Evolutionary conservation across 2,113 vertebrate species (phyloP).

Genomic region (Pterophyllum scalare): DNA sequence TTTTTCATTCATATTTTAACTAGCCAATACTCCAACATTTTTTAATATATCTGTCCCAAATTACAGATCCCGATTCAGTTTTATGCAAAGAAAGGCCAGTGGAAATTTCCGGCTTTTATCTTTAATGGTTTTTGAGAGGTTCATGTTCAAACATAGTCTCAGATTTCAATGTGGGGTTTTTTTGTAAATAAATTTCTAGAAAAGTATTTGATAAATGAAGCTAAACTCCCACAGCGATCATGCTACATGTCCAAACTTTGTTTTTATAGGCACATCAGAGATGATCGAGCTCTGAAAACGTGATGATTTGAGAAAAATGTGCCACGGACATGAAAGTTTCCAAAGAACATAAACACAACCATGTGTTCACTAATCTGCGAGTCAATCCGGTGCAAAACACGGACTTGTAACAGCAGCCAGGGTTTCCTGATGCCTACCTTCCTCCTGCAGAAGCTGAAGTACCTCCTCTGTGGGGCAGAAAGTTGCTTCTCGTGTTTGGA

Average conservation of each 20-base stretch:
- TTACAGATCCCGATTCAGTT: not conserved
- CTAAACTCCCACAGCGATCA: not conserved
- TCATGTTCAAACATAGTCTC: not conserved
- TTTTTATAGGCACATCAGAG: too few species aligned
- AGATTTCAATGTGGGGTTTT: not conserved
- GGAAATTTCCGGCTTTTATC: not conserved
- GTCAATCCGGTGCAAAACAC: not conserved
- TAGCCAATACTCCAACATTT: not conserved
- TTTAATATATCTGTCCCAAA: too few species aligned
- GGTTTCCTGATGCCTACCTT: conserved; percentile 76
- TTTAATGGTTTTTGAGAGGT: not conserved
- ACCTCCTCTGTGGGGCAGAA: conserved; percentile 77
- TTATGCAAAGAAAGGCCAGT: not conserved
- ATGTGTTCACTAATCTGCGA: too few species aligned
- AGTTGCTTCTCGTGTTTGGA: conserved; percentile 77
- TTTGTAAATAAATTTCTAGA: too few species aligned
- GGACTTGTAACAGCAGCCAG: too few species aligned
- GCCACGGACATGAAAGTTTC: too few species aligned
- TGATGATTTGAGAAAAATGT: too few species aligned
- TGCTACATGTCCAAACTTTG: not conserved
- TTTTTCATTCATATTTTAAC: not conserved
- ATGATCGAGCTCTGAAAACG: too few species aligned
- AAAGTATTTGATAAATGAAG: not conserved
- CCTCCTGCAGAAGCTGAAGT: conserved; percentile 83
- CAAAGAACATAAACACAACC: too few species aligned